Evolutionary conservation across 2,888 invertebrate genomes (phyloP), one percentile per base, ranked within the genome.

Genomic region (Drosophila nigricruria): DNA sequence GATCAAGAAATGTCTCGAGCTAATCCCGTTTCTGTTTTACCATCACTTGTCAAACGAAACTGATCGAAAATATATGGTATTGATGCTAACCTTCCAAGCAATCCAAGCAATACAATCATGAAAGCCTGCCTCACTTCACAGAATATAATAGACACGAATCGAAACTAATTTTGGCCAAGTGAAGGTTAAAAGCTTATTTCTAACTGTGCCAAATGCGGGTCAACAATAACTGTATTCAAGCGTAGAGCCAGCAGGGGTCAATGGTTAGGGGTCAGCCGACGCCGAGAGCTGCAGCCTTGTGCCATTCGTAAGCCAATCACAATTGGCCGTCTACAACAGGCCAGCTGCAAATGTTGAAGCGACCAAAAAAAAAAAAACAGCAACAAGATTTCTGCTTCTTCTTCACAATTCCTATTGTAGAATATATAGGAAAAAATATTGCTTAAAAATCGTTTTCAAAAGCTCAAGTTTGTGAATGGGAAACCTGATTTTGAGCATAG

Each of bases 221-320:
- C 18, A 47, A 47, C 47, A 36, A 25, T 58, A 58, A 45, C 45
- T 25, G 43, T 43, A 43, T 23, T 43, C 23, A 16, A 43, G 43
- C 42, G 5, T 12, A 12, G 20, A 20, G 20, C 10, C 40, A 5
- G 18, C 43, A 8, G 43, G 43, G 43, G 43, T 43, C 43, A 43
- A 43, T 43, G 23, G 23, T 8, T 16, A 43, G 8, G 43, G 43
- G 23, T 43, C 43, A 43, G 23, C 14, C 43, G 43, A 43, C 47
- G 34, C 32, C 23, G 14, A 34, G n/a, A 18, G 47, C 25, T 58
- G 34, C 58, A 47, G 47, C 58, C 58, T 58, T 58, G 58, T 47
- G 18, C 47, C 34, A 47, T 58, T 58, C 32, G 18, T 20, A 16
- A 53, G 25, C 20, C 30, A 12, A 32, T 43, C 42, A 16, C 34